Percentiles rank a stretch among this genome's conserved stretches.
Evolutionary conservation across 1,140 invertebrate species (phyloP).

Genomic region (Drosophila pallidifrons): DNA sequence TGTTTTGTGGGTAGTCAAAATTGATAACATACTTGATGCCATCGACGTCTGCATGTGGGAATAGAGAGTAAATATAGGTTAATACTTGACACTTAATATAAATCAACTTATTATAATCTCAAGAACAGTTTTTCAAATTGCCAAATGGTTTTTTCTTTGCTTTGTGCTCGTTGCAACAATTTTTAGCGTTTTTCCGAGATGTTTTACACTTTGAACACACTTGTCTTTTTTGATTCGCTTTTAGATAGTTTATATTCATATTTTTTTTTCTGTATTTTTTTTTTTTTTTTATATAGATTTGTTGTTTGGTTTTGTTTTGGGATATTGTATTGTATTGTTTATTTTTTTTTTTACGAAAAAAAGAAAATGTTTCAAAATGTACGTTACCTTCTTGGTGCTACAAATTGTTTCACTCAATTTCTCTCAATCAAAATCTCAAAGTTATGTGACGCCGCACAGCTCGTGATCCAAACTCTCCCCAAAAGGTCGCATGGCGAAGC

Average conservation of each 20-base stretch:
- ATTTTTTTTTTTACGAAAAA: constrained; percentile 62
- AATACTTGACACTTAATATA: constrained; percentile 8
- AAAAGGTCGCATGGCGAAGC: constrained; percentile 69
- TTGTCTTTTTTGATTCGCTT: constrained; percentile 73
- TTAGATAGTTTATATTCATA: constrained; percentile 48
- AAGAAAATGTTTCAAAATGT: constrained; percentile 84
- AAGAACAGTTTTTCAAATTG: constrained; percentile 72
- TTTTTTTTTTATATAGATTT: constrained; percentile 20
- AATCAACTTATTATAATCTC: constrained; percentile 12
- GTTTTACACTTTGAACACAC: constrained; percentile 81
- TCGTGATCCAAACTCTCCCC: constrained; percentile 79
- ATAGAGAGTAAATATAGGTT: constrained; percentile 44
- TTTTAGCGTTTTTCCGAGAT: constrained; percentile 81
- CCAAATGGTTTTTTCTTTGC: constrained; percentile 63
- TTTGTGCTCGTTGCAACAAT: constrained; percentile 69
- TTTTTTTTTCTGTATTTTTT: constrained; percentile 34
- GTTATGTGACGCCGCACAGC: constrained; percentile 70
- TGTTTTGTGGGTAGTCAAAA: constrained; percentile 99
- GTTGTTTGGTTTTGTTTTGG: constrained; percentile 25
- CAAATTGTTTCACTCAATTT: constrained; percentile 82
- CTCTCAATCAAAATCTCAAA: constrained; percentile 82
- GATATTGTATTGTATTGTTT: constrained; percentile 27
- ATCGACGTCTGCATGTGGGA: constrained; percentile 94
- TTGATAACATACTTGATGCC: constrained; percentile 99
- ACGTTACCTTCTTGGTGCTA: constrained; percentile 83